Evolutionary conservation across 2,888 invertebrate species (phyloP).

Genomic region (Andrena bucephala): DNA sequence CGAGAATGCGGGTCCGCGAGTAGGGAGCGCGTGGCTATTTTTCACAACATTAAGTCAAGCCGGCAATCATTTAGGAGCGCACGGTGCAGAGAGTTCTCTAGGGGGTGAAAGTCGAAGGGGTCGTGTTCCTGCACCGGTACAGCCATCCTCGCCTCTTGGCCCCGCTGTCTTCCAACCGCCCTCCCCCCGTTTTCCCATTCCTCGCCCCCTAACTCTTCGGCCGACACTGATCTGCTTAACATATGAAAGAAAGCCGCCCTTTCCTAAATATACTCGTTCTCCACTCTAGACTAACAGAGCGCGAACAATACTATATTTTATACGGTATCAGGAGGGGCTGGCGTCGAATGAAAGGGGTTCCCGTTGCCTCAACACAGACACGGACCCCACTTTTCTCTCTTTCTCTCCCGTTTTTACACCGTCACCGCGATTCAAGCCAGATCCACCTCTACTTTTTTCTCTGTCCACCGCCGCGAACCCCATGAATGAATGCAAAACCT

Average conservation of each 20-base stretch:
- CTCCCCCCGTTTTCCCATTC: constrained; percentile 3
- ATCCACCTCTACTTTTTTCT: constrained; percentile 1
- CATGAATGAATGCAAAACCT: constrained; percentile 56
- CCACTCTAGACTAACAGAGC: constrained; percentile 81
- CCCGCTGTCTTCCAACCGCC: constrained; percentile 11
- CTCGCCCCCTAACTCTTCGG: constrained; percentile 54
- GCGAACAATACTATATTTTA: constrained; percentile 83
- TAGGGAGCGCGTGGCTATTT: constrained; percentile 43
- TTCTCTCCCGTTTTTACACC: constrained; percentile 34
- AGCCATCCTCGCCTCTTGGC: constrained; percentile 12
- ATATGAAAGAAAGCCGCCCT: constrained; percentile 82
- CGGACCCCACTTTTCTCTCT: constrained; percentile 20
- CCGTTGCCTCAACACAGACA: constrained; percentile 38
- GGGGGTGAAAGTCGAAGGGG: constrained; percentile 45
- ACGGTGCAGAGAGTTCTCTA: constrained; percentile 24
- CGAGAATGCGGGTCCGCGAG: constrained; percentile 17
- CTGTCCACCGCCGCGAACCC: constrained; percentile 14
- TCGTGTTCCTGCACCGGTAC: constrained; percentile 22
- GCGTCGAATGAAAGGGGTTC: constrained; percentile 75
- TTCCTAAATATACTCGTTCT: constrained; percentile 81
- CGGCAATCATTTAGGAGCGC: constrained; percentile 59
- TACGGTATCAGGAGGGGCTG: constrained; percentile 79
- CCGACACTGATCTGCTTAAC: constrained; percentile 83
- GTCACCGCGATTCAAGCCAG: constrained; percentile 21
- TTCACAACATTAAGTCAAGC: constrained; percentile 65